These are phyloP conservation scores for Proales similis DNA, from an alignment of 1,140 invertebrate species.

Conservation along the genomic window DNA sequence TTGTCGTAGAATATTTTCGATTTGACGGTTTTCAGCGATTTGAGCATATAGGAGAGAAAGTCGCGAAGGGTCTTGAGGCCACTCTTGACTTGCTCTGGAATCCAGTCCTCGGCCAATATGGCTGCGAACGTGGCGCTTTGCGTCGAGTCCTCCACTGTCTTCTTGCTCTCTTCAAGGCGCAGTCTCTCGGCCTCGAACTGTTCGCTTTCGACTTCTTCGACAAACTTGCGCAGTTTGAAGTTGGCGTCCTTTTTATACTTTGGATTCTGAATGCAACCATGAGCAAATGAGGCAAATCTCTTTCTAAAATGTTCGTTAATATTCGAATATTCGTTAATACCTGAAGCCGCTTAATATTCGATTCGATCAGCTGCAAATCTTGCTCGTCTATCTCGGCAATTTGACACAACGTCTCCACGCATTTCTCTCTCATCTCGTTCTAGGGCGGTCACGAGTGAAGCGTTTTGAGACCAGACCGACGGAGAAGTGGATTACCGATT, in stretches of 20 bases:
- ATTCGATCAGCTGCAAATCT: constrained; percentile 16
- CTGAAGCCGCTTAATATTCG: too few relatives aligned
- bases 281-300: background rate
- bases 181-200: constrained; percentile 1
- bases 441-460: too few relatives aligned
- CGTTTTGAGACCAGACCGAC: too few relatives aligned
- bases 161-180: constrained; percentile 1
- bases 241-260: constrained; percentile 30
- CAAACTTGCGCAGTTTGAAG: constrained; percentile 16
- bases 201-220: constrained; percentile 18
- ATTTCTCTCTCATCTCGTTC: too few relatives aligned
- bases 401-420: background rate
- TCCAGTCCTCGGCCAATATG: constrained; percentile 21
- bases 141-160: constrained; percentile 18
- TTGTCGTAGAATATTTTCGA: constrained; percentile 35
- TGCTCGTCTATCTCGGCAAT: constrained; percentile 12
- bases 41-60: constrained; percentile 8
- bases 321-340: background rate
- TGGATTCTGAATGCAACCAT: constrained; percentile 11
- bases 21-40: constrained; percentile 28
- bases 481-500: too few relatives aligned
- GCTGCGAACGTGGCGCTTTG: constrained; percentile 3
- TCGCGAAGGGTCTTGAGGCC: constrained; percentile 12
- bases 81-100: constrained; percentile 3
- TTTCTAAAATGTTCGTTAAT: background rate